phyloP scores from a whole-genome alignment of 2,888 invertebrate species.

The Zeuzera pyrina region DNA sequence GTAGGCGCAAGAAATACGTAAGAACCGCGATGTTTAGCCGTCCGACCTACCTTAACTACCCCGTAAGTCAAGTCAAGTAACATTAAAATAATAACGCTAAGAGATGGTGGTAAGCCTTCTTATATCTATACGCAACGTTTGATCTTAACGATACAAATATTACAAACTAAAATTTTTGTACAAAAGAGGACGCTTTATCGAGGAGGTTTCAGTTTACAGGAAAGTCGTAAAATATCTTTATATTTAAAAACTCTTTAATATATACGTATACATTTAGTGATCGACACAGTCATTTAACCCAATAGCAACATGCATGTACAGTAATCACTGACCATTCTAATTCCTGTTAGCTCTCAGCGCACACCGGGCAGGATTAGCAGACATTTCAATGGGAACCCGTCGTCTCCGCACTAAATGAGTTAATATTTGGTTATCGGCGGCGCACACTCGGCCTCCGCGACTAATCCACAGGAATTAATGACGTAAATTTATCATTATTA shows the following conservation, averaged over 20 bases:
- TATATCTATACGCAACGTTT: no score
- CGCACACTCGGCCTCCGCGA: conserved; percentile 56
- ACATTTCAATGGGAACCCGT: conserved; percentile 51
- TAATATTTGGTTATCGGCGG: conserved; percentile 73
- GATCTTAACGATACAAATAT: not conserved
- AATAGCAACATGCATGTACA: not conserved
- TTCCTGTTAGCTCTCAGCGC: conserved; percentile 19
- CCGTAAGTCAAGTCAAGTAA: no score
- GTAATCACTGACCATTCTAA: conserved; percentile 23
- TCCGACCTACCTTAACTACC: no score
- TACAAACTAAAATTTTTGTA: not conserved
- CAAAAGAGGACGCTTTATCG: no score
- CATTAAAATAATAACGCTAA: no score
- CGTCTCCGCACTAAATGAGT: conserved; percentile 68
- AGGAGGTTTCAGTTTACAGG: not conserved
- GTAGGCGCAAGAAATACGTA: no score
- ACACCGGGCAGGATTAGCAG: conserved; percentile 45
- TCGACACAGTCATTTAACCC: not conserved
- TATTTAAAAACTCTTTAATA: not conserved
- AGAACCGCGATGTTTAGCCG: no score
- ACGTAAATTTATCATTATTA: conserved; percentile 71
- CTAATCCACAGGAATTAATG: conserved; percentile 68
- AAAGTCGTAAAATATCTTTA: not conserved
- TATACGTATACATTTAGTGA: not conserved
- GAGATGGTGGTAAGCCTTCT: no score